phyloP scores from a whole-genome alignment of 1,140 invertebrate genomes.

The Drosophila sturtevanti region DNA sequence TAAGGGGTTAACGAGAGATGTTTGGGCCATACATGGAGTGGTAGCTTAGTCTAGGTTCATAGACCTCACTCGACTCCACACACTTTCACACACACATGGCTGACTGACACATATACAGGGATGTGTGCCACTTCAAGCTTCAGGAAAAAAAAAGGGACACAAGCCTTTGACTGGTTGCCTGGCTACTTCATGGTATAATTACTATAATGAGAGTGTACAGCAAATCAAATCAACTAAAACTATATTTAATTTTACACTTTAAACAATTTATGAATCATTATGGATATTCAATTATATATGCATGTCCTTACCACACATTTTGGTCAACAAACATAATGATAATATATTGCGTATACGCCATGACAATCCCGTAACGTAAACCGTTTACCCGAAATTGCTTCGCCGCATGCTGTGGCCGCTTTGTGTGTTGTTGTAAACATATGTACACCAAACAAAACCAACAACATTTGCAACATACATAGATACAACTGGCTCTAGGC shows the following conservation, averaged over 20 bases:
- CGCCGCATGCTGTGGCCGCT: constrained; percentile 61
- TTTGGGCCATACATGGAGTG: not conserved
- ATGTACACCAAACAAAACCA: not conserved
- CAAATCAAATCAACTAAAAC: constrained; percentile 6
- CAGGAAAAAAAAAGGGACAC: not conserved
- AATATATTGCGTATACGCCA: constrained; percentile 70
- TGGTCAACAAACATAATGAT: constrained; percentile 37
- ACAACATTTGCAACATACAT: not conserved
- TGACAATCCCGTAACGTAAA: constrained; percentile 26
- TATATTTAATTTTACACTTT: not conserved
- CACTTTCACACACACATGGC: constrained; percentile 3
- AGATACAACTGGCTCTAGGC: not conserved
- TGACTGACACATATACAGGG: not conserved
- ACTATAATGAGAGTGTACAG: constrained; percentile 13
- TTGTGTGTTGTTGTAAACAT: constrained; percentile 33
- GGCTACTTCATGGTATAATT: constrained; percentile 11
- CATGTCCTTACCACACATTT: constrained; percentile 26
- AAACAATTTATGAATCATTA: not conserved
- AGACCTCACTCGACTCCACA: constrained; percentile 63
- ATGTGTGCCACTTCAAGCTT: not conserved
- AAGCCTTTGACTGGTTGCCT: not conserved
- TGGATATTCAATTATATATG: constrained; percentile 53
- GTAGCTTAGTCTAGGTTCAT: constrained; percentile 51
- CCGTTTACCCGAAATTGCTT: constrained; percentile 58
- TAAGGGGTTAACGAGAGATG: constrained; percentile 17